These are phyloP conservation scores for Lathronympha strigana DNA, from an alignment of 2,888 invertebrate species.

Conservation along the genomic window DNA sequence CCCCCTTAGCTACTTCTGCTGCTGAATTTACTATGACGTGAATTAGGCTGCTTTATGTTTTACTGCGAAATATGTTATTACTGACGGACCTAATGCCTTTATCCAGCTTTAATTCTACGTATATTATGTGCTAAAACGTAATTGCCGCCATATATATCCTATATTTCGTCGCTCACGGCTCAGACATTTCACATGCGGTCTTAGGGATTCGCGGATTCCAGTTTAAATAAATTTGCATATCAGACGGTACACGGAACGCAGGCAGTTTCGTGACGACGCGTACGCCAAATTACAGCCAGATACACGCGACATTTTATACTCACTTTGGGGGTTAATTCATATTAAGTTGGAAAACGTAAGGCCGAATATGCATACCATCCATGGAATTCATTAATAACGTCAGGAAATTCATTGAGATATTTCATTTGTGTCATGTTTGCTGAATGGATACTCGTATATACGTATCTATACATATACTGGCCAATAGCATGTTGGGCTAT, in stretches of 20 bases:
- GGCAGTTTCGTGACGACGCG: slow-evolving; percentile 45
- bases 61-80: too few relatives aligned
- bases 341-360: slow-evolving; percentile 30
- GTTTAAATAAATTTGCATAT: slow-evolving; percentile 50
- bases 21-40: too few relatives aligned
- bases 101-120: not conserved
- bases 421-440: not conserved
- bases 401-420: not conserved
- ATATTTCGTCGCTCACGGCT: slow-evolving; percentile 42
- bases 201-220: slow-evolving; percentile 42
- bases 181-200: slow-evolving; percentile 45
- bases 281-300: slow-evolving; percentile 42
- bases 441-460: too few relatives aligned
- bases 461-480: too few relatives aligned
- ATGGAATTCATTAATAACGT: slow-evolving; percentile 6
- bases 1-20: too few relatives aligned
- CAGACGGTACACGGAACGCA: slow-evolving; percentile 46
- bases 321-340: slow-evolving; percentile 33
- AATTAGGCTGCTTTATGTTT: too few relatives aligned
- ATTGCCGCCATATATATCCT: not conserved
- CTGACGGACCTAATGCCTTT: too few relatives aligned
- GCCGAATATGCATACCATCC: slow-evolving; percentile 10
- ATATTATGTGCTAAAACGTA: not conserved
- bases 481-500: too few relatives aligned
- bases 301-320: slow-evolving; percentile 39